Evolutionary conservation across 2,797 vertebrate species (phyloP), one percentile per base, ranked within the genome.

Genomic region (Graptemys geographica): DNA sequence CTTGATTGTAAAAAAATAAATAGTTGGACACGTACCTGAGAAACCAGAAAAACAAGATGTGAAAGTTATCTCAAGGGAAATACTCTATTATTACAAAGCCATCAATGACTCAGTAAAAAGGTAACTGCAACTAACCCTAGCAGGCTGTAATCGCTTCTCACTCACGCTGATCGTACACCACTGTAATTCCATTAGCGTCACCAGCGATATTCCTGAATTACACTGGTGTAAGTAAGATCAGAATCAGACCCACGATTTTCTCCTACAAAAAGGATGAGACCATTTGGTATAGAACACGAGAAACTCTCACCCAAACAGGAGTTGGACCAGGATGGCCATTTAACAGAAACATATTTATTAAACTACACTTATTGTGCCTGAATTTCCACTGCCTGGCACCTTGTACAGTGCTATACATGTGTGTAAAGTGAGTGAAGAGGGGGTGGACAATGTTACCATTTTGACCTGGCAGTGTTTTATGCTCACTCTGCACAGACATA

Each of bases 31-130:
- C 28, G 53, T 89, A 94, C 91, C 83, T 89, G 92, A 97, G 91
- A 97, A 97, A 97, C 90, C 93, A 94, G 97, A 97, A 96, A 94
- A 97, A 87, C 94, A 81, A 94, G 95, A 79, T 84, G 88, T 62
- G 79, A 92, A 78, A 33, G 87, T 81, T 52, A 49, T 93, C 62
- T 91, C 72, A 52, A 79, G 47, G 83, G 69, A 87, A 96, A 87
- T 0, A 0, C 51, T 18, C 5, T 81, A 87, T 53, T 94, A 49
- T 90, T 72, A 81, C 52, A 81, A 76, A 87, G 59, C 41, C 41
- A 57, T n/a, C 53, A 62, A 19, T 80, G 86, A 83, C 53, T 72
- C 0, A 0, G 25, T 27, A 72, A 79, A 94, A 52, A 55, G 91
- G 51, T n/a, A 81, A 85, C 53, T 90, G 90, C 88, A 91, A 51